Evolutionary conservation across 2,797 vertebrate species (phyloP).

Genomic region (Lagodon rhomboides): DNA sequence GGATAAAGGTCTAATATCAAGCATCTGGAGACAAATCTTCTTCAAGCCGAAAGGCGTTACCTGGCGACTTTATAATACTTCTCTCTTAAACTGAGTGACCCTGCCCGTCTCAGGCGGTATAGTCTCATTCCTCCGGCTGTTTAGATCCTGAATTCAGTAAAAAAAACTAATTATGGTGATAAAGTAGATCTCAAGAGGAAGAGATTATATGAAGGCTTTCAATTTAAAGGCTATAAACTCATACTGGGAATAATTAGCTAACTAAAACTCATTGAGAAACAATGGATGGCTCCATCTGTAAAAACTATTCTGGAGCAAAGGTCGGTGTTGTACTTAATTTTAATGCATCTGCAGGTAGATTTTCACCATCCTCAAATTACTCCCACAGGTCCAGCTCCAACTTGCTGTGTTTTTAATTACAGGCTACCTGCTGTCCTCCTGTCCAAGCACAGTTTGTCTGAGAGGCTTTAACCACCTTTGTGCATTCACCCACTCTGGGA

Average conservation of each 20-base stretch:
- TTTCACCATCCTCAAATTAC: slow-evolving; percentile 60
- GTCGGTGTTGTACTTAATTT: slow-evolving; percentile 37
- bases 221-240: slow-evolving; percentile 35
- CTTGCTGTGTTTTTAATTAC: slow-evolving; percentile 72
- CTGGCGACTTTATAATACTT: slow-evolving; percentile 57
- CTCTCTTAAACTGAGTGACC: slow-evolving; percentile 50
- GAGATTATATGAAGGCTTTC: slow-evolving; percentile 37
- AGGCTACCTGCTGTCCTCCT: slow-evolving; percentile 60
- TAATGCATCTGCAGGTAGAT: slow-evolving; percentile 49
- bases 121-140: slow-evolving; percentile 36
- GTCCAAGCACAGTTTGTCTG: slow-evolving; percentile 45
- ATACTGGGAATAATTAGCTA: slow-evolving; percentile 24
- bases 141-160: slow-evolving; percentile 32
- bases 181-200: slow-evolving; percentile 32
- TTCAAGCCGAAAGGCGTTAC: slow-evolving; percentile 40
- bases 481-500: slow-evolving; percentile 11
- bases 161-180: slow-evolving; percentile 19
- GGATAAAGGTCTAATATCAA: slow-evolving; percentile 65
- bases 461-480: slow-evolving; percentile 17
- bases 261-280: slow-evolving; percentile 39
- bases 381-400: slow-evolving; percentile 57
- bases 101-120: slow-evolving; percentile 25
- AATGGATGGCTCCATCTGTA: slow-evolving; percentile 35
- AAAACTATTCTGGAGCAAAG: slow-evolving; percentile 36
- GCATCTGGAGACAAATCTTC: slow-evolving; percentile 66